Evolutionary conservation across 2,888 invertebrate genomes (phyloP), one percentile per base, ranked within the genome.

Genomic region (Cerceris ruficornis): DNA sequence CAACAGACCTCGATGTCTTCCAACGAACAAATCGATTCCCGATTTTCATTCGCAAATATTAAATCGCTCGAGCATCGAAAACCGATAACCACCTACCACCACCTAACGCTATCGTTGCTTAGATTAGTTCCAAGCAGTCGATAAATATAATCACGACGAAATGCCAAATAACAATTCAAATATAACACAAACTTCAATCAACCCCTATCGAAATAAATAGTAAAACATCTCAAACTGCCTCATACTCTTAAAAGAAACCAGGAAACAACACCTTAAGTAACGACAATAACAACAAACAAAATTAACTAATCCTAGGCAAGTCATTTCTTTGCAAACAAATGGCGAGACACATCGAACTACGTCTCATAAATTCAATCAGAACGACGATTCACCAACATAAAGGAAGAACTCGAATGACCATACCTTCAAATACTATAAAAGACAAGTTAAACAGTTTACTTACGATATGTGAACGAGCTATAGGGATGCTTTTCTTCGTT

Each of bases 401-500:
- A 28, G 4, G 28, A 4, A 28, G 28, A 28, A 28, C 1, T 28
- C 28, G 28, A 28, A 28, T 28, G 28, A 28, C 28, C 28, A 28
- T 28, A 28, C 28, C 4, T 28, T 28, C 4, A 28, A 2, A 28
- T 28, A 28, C 28, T 28, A 28, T 28, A 28, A 28, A 28, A 28
- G 28, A 28, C 28, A 28, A 28, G 28, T 28, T 28, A 4, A 28
- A 2, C 4, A 28, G 42, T n/a, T 49, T 82, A 87, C 87, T 87
- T 75, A 87, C 87, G 83, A 86, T 87, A 83, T 87, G 82, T 87
- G 81, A 83, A 78, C 61, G 69, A 68, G 57, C 55, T 60, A 66
- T 72, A 71, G 69, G 61, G 66, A 64, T 61, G 66, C 68, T 76
- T 72, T 66, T 76, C 67, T 73, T 77, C 60, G 80, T 73, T 80